Conservation (phyloP, 2,888 invertebrate species). For the Ormyrus pomaceus region DNA sequence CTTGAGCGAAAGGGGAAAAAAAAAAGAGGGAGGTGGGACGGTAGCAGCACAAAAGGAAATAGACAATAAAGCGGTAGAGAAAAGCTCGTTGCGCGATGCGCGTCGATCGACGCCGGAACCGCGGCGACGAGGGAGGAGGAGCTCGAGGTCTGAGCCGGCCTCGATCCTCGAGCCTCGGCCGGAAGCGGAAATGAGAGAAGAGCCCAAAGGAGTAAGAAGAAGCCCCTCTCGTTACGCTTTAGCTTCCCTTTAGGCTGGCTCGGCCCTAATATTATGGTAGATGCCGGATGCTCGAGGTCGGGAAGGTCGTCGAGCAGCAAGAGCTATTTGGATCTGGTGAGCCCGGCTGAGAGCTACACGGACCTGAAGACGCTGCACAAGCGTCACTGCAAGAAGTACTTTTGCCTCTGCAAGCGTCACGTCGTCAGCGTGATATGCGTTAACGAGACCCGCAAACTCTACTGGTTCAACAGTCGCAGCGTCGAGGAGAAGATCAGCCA, state of each 20-base stretch:
- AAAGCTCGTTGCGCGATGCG: conserved; percentile 19
- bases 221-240: no score
- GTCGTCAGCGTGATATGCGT: conserved; percentile 73
- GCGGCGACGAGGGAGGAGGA: conserved; percentile 33
- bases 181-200: conserved; percentile 34
- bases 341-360: conserved; percentile 67
- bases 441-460: conserved; percentile 71
- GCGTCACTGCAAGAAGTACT: conserved; percentile 70
- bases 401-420: conserved; percentile 71
- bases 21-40: background rate
- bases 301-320: conserved; percentile 32
- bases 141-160: conserved; percentile 12
- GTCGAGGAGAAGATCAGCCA: conserved; percentile 71
- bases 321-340: conserved; percentile 69
- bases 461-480: conserved; percentile 72
- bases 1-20: conserved; percentile 39
- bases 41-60: conserved; percentile 26
- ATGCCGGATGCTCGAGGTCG: conserved; percentile 47
- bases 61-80: conserved; percentile 25
- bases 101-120: conserved; percentile 55
- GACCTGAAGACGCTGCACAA: conserved; percentile 69
- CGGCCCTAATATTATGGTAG: conserved; percentile 50
- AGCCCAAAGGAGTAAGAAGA: background rate
- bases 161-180: conserved; percentile 28
- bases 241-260: conserved; percentile 34